Base-by-base conservation (phyloP, 2,797 vertebrate species). In the Syngnathus acus region DNA sequence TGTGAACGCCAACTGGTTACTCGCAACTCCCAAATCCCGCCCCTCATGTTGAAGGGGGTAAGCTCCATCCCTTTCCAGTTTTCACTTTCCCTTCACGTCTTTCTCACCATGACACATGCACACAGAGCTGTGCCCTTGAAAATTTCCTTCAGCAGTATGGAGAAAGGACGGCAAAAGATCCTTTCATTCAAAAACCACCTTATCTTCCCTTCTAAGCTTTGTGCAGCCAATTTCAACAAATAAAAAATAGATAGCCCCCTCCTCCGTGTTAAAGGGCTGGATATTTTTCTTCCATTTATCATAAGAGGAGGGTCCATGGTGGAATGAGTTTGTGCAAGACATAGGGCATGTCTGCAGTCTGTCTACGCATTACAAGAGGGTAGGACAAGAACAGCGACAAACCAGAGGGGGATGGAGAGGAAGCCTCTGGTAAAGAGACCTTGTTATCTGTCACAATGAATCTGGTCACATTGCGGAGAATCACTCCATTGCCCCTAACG, bases 1-100 rank as follows among this genome's bases (percentile, higher is more conserved):
- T 82, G 78, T 83, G 76, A 75, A 73, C 72, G 73, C 66, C 79
- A 62, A 89, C 88, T 90, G 71, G 90, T 71, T 84, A 70, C 48
- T 72, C 62, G 66, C 45, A 1, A 63, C 57, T 78, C 65, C 48
- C 66, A 26, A 68, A 76, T 74, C 84, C 84, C 81, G 67, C 88
- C 88, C 75, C 77, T 72, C 50, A 45, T 72, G 74, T 84, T 89
- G 79, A 82, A 82, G 78, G 78, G 78, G 86, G 83, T 78, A 79
- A 82, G 50, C 80, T 78, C 82, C 86, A 84, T 74, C 82, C 84
- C 73, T 72, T 67, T 65, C 62, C n/a, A 65, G 67, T 66, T 74
- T 73, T 78, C 69, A 72, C 21, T 78, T 78, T 82, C 74, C 71
- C 67, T 79, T 43, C 72, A 73, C 62, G 48, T 74, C 64, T 80